A percentile compares a stretch with the other conserved stretches of the same genome.
Conservation (phyloP, 2,797 vertebrate species). For the Hemitrygon akajei region DNA sequence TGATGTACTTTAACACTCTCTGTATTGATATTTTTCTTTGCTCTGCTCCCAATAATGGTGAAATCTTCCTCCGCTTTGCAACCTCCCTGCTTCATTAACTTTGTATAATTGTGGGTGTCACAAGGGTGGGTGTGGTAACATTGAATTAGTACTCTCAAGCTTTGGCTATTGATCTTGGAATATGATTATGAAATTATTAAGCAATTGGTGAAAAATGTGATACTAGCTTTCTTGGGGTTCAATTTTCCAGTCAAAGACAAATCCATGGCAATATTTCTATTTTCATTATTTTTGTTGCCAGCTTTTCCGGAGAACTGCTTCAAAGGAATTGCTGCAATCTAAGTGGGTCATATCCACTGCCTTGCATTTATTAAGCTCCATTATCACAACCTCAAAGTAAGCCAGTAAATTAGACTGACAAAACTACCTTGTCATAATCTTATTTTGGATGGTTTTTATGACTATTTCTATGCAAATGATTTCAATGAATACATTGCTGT, state of each 20-base stretch:
- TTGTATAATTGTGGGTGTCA: not conserved
- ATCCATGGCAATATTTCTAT: not conserved
- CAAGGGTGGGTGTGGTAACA: no score
- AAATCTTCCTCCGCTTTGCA: not conserved
- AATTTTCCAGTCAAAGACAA: not conserved
- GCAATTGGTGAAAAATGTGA: not conserved
- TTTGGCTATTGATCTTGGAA: no score
- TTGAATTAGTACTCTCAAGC: no score
- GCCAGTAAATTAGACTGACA: not conserved
- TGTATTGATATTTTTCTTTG: not conserved
- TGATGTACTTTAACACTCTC: not conserved
- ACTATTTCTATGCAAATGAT: not conserved
- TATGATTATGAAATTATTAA: not conserved
- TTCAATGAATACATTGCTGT: not conserved
- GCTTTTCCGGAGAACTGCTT: not conserved
- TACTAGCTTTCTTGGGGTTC: not conserved
- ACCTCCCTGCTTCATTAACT: not conserved
- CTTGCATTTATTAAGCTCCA: not conserved
- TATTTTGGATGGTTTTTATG: not conserved
- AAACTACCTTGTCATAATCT: not conserved
- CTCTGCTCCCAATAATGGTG: not conserved
- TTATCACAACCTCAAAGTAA: not conserved
- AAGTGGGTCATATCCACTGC: not conserved
- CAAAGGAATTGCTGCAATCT: not conserved
- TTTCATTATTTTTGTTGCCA: not conserved